Conservation (phyloP, 2,888 invertebrate genomes). For the Pandemis cinnamomeana region DNA sequence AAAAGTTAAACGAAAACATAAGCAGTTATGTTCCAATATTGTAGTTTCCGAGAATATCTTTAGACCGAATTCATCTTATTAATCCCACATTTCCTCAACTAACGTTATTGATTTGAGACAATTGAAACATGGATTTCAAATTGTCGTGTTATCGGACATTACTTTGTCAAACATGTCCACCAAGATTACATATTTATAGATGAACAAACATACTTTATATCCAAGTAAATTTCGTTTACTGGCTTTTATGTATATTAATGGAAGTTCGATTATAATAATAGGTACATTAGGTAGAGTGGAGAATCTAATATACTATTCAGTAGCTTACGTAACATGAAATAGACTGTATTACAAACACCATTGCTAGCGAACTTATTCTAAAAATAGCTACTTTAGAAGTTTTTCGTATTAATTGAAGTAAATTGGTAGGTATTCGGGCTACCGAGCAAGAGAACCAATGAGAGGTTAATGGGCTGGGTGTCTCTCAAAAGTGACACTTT, state of each 20-base stretch:
- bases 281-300: constrained; percentile 12
- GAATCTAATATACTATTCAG: constrained; percentile 26
- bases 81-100: background rate
- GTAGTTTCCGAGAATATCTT: background rate
- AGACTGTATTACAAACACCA: constrained; percentile 31
- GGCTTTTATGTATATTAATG: background rate
- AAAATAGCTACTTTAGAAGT: background rate
- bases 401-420: background rate
- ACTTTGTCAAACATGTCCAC: background rate
- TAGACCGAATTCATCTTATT: background rate
- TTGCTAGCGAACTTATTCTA: constrained; percentile 21
- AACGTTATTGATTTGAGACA: too few species aligned
- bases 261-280: constrained; percentile 2
- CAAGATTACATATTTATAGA: background rate
- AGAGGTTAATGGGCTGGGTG: too few species aligned
- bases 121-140: background rate
- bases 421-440: background rate
- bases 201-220: background rate
- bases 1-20: background rate
- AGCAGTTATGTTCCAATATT: background rate
- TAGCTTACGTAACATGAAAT: constrained; percentile 20
- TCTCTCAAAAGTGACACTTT: too few species aligned
- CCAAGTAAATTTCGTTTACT: too few species aligned
- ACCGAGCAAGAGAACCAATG: too few species aligned
- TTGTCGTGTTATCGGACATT: background rate